Evolutionary conservation across 2,113 vertebrate species (phyloP).

Genomic region (Cephalopterus ornatus): DNA sequence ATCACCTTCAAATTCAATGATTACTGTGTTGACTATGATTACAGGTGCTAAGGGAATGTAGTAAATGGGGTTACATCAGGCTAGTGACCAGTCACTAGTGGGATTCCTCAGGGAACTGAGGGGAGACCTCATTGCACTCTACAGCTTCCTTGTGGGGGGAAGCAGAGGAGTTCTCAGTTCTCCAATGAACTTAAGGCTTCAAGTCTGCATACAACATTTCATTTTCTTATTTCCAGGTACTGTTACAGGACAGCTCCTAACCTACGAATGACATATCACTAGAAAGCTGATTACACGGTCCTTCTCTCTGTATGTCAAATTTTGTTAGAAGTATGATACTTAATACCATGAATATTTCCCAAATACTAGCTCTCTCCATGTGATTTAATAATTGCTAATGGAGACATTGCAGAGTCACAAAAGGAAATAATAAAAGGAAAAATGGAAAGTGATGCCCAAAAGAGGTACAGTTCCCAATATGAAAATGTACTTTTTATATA

Average conservation of each 20-base stretch:
- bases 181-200: background rate
- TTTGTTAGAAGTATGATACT: background rate
- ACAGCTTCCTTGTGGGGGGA: background rate
- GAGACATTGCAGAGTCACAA: background rate
- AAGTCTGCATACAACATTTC: background rate
- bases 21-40: background rate
- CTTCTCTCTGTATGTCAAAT: background rate
- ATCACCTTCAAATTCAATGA: background rate
- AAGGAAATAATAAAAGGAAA: background rate
- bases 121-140: background rate
- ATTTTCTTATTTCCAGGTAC: background rate
- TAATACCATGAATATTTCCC: background rate
- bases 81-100: background rate
- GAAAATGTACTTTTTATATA: background rate
- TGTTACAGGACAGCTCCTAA: background rate
- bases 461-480: background rate
- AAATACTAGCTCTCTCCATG: background rate
- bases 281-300: background rate
- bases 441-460: background rate
- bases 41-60: background rate
- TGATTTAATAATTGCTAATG: background rate
- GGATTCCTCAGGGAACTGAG: background rate
- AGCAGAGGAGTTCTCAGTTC: background rate
- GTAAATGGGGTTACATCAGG: background rate
- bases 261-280: background rate